A percentile compares a stretch with the other conserved stretches of the same genome.
Conservation (phyloP, 2,888 invertebrate species). For the Eurois occulta region DNA sequence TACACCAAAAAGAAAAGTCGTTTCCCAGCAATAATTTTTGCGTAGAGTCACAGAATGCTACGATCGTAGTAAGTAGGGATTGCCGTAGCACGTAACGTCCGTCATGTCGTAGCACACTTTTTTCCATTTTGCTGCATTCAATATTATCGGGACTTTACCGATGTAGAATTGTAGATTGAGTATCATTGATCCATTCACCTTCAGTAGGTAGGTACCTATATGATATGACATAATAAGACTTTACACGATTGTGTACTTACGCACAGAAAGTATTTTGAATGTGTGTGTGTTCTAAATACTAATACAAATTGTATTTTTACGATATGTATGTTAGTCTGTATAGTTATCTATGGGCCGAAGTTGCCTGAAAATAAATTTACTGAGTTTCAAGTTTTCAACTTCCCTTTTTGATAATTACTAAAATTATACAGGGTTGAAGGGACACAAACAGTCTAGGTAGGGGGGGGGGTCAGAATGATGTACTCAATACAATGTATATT, state of each 20-base stretch:
- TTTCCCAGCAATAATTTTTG: too few relatives aligned
- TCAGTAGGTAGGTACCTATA: neutral
- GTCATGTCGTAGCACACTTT: neutral
- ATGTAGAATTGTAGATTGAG: neutral
- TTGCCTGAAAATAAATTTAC: too few relatives aligned
- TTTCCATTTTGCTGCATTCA: constrained; percentile 6
- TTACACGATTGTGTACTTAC: neutral
- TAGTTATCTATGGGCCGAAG: too few relatives aligned
- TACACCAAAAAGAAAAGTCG: too few relatives aligned
- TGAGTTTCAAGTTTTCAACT: neutral
- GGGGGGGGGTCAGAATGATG: too few relatives aligned
- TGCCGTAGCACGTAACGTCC: neutral
- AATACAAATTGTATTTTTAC: neutral
- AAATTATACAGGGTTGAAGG: too few relatives aligned
- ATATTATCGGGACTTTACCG: neutral
- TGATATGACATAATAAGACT: neutral
- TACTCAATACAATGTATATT: too few relatives aligned
- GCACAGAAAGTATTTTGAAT: constrained; percentile 5
- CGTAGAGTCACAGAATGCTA: too few relatives aligned
- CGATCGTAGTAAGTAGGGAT: neutral
- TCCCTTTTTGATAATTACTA: neutral
- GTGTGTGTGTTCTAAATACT: neutral
- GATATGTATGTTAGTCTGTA: neutral
- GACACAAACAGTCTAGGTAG: too few relatives aligned
- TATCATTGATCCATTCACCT: neutral